Percentiles rank a stretch among this genome's conserved stretches.
These are phyloP conservation scores for Anastrepha obliqua DNA, from an alignment of 1,140 invertebrate genomes.

Conservation along the genomic window DNA sequence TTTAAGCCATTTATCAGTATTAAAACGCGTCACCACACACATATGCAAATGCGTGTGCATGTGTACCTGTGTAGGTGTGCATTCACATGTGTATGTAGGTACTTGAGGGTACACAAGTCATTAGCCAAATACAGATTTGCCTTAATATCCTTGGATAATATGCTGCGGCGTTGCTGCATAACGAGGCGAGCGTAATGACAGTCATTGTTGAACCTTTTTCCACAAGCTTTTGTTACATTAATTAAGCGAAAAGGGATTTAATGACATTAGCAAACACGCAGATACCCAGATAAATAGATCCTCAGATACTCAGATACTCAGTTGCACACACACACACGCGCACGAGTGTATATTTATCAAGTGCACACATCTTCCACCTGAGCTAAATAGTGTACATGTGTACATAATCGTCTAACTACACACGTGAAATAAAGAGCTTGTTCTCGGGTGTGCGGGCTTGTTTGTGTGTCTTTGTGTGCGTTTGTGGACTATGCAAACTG, in stretches of 20 bases:
- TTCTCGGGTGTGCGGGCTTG: neutral
- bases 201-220: slow-evolving; percentile 43
- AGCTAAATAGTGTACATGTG: neutral
- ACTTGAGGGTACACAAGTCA: slow-evolving; percentile 21
- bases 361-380: neutral
- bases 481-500: slow-evolving; percentile 27
- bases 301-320: slow-evolving; percentile 30
- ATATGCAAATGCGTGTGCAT: neutral
- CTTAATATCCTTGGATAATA: slow-evolving; percentile 42
- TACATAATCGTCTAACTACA: neutral
- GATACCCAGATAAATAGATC: slow-evolving; percentile 57
- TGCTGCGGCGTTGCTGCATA: slow-evolving; percentile 11
- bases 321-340: neutral
- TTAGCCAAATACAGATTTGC: slow-evolving; percentile 36
- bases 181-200: slow-evolving; percentile 41
- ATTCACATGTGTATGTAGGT: neutral
- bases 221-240: slow-evolving; percentile 62
- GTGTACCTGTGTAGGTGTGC: neutral
- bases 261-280: slow-evolving; percentile 70
- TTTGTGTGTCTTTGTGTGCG: slow-evolving; percentile 55
- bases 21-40: neutral
- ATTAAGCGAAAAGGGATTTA: slow-evolving; percentile 67
- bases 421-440: slow-evolving; percentile 1
- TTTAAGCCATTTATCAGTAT: neutral
- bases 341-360: neutral